A percentile compares a stretch with the other conserved stretches of the same genome.
These are phyloP conservation scores for Trididemnum nubilum DNA, from an alignment of 23 tunicate species.

Conservation along the genomic window DNA sequence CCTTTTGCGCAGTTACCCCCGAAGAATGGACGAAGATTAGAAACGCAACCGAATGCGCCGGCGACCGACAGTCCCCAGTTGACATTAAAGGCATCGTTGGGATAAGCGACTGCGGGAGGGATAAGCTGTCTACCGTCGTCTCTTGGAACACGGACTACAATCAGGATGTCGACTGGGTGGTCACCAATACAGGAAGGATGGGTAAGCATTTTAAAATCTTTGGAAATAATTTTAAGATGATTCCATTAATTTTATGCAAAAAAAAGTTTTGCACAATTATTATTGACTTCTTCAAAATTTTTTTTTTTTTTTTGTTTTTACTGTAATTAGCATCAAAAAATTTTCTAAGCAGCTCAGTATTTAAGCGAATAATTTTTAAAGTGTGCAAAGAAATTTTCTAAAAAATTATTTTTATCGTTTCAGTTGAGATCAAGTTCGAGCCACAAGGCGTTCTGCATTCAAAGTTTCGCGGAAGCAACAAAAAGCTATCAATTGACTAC, in stretches of 20 bases:
- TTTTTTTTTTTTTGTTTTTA: no score
- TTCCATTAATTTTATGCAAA: not conserved
- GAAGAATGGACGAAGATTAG: not conserved
- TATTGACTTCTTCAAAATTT: not conserved
- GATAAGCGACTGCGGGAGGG: not conserved
- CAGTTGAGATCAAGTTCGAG: slow-evolving; percentile 32
- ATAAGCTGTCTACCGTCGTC: not conserved
- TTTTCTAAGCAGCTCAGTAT: no score
- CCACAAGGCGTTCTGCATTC: slow-evolving; percentile 19
- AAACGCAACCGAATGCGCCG: not conserved
- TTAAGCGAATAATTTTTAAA: no score
- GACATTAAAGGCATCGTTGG: not conserved
- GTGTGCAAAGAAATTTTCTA: not conserved
- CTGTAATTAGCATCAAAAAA: no score
- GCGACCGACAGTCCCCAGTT: slow-evolving; percentile 22
- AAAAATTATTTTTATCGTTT: not conserved
- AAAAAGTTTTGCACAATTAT: not conserved
- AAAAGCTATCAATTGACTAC: slow-evolving; percentile 20
- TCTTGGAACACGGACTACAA: slow-evolving; percentile 7
- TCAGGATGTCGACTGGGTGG: slow-evolving; percentile 14
- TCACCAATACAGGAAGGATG: slow-evolving; percentile 16
- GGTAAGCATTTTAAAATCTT: not conserved
- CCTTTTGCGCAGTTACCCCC: not conserved
- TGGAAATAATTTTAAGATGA: no score
- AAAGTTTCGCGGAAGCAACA: not conserved